A percentile compares a stretch with the other conserved stretches of the same genome.
phyloP scores from a whole-genome alignment of 2,888 invertebrate species.

The Smittia aterrima region DNA sequence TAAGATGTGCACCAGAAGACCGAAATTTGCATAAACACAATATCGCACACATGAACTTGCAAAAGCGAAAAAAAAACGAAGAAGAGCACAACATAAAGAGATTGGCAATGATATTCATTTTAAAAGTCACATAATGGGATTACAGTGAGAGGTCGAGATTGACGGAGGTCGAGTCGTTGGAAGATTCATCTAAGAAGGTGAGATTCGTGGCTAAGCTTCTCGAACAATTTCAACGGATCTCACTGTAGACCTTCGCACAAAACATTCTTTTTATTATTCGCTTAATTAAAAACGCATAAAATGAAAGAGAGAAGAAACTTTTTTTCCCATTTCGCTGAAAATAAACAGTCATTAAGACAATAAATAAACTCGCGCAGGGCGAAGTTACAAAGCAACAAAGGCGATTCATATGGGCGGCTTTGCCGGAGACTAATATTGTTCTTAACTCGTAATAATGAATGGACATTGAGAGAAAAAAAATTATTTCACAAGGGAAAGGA shows the following conservation, averaged over 20 bases:
- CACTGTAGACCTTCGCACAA: not conserved
- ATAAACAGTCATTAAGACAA: constrained; percentile 38
- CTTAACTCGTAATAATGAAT: constrained; percentile 7
- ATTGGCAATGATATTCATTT: constrained; percentile 35
- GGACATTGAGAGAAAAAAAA: constrained; percentile 23
- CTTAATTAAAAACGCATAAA: constrained; percentile 39
- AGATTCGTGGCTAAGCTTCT: too few species aligned
- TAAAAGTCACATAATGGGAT: constrained; percentile 9
- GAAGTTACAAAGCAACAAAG: not conserved
- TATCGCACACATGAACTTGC: constrained; percentile 37
- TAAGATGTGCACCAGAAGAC: constrained; percentile 25
- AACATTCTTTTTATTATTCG: constrained; percentile 18
- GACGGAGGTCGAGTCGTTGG: too few species aligned
- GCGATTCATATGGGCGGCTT: not conserved
- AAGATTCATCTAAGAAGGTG: too few species aligned
- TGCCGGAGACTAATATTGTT: not conserved
- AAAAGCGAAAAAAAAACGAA: not conserved
- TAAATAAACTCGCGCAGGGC: constrained; percentile 35
- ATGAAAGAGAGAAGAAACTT: constrained; percentile 8
- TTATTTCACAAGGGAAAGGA: too few species aligned
- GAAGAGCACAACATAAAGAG: constrained; percentile 27
- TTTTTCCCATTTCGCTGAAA: not conserved
- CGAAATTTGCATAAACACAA: constrained; percentile 38
- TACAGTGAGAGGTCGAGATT: constrained; percentile 27
- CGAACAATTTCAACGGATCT: too few species aligned